Conservation (phyloP, 2,888 invertebrate species). For the Meloe dianella region DNA sequence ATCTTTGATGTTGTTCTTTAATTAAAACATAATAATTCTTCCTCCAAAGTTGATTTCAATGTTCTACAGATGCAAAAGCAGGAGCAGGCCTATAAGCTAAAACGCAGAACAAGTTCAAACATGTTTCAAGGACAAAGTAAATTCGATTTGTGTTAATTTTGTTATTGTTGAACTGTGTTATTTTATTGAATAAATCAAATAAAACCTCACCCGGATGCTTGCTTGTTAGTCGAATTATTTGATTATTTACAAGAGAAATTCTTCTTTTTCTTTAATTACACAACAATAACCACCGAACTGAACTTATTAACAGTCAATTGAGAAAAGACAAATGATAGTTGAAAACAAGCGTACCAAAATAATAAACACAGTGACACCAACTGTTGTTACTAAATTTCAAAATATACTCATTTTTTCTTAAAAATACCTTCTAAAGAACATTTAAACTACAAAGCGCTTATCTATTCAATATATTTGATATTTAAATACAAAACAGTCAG, state of each 20-base stretch:
- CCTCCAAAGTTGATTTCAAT: slow-evolving; percentile 14
- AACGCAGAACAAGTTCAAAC: slow-evolving; percentile 29
- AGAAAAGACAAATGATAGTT: background rate
- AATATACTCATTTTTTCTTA: no score
- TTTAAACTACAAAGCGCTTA: no score
- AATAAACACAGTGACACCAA: background rate
- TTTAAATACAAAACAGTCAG: no score
- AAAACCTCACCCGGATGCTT: slow-evolving; percentile 44
- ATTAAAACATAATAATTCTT: slow-evolving; percentile 14
- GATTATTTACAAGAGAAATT: background rate
- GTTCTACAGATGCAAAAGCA: slow-evolving; percentile 43
- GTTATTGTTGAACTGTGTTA: background rate
- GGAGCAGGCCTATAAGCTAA: slow-evolving; percentile 50
- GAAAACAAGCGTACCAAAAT: background rate
- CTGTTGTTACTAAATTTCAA: no score
- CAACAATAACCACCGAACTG: background rate
- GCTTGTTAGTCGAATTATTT: slow-evolving; percentile 6
- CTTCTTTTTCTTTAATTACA: background rate
- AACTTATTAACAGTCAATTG: background rate
- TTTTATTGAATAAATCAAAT: background rate
- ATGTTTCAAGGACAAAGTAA: slow-evolving; percentile 20
- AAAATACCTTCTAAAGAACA: no score
- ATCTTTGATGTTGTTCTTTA: background rate
- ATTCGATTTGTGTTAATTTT: slow-evolving; percentile 5
- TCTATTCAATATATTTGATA: no score